Percentiles rank a stretch among this genome's conserved stretches.
These are phyloP conservation scores for Stenichneumon culpator DNA, from an alignment of 2,888 invertebrate genomes.

Conservation along the genomic window DNA sequence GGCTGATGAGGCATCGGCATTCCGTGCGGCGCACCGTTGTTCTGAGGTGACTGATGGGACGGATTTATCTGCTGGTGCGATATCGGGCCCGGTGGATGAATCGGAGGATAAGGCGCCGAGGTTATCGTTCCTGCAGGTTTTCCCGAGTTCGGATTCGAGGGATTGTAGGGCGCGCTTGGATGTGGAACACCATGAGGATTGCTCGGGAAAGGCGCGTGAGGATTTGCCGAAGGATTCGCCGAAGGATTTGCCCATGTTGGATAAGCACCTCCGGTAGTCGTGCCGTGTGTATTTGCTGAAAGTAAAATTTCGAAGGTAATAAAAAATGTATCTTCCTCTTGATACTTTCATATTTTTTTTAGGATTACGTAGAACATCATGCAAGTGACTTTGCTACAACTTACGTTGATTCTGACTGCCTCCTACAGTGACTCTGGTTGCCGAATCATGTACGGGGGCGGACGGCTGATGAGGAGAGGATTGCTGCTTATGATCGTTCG, in stretches of 20 bases:
- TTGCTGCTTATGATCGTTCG: conserved; percentile 48
- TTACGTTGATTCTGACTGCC: conserved; percentile 52
- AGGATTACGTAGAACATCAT: neutral
- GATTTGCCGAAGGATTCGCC: conserved; percentile 58
- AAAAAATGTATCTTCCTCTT: neutral
- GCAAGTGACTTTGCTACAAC: neutral
- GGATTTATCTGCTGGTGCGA: conserved; percentile 34
- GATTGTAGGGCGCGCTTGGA: conserved; percentile 7
- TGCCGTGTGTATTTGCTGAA: conserved; percentile 31
- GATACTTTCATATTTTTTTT: neutral
- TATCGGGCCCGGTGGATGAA: conserved; percentile 60
- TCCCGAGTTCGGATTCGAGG: neutral
- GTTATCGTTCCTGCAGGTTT: conserved; percentile 29
- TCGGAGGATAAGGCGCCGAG: conserved; percentile 58
- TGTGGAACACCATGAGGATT: conserved; percentile 18
- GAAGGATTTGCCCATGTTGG: conserved; percentile 67
- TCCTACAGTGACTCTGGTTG: conserved; percentile 31
- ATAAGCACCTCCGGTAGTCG: conserved; percentile 35
- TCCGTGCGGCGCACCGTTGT: conserved; percentile 7
- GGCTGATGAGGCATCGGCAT: conserved; percentile 38
- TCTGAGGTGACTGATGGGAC: conserved; percentile 3
- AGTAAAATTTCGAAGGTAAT: neutral
- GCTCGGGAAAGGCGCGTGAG: conserved; percentile 38
- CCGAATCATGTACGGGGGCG: conserved; percentile 47
- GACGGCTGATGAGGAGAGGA: conserved; percentile 52